Percentiles rank a stretch among this genome's conserved stretches.
These are phyloP conservation scores for Apeltes quadracus DNA, from an alignment of 2,113 vertebrate genomes.

Conservation along the genomic window DNA sequence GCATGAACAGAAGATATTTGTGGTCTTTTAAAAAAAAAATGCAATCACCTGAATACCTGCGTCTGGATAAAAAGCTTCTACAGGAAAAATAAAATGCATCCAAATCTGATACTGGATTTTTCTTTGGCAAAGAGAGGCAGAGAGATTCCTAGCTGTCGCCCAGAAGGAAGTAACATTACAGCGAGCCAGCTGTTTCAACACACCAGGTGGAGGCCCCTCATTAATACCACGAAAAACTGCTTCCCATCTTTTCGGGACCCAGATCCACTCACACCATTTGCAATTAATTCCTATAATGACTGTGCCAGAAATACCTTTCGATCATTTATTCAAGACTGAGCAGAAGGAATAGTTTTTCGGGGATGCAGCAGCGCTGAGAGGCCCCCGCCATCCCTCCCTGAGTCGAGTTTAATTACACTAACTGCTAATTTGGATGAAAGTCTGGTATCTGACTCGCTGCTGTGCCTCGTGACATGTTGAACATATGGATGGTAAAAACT, in stretches of 20 bases:
- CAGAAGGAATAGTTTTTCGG: constrained; percentile 64
- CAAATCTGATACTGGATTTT: neutral
- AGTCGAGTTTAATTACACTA: constrained; percentile 69
- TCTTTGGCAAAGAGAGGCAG: neutral
- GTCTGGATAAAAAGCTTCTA: neutral
- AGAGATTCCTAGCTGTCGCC: constrained; percentile 48
- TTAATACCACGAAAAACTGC: constrained; percentile 71
- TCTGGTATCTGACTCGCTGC: constrained; percentile 58
- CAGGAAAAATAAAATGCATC: neutral
- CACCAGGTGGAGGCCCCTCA: constrained; percentile 74
- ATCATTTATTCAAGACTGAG: constrained; percentile 55
- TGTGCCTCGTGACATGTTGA: constrained; percentile 44
- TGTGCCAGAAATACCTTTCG: constrained; percentile 52
- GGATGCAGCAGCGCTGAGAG: neutral
- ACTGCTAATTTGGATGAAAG: constrained; percentile 71
- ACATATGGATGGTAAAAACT: constrained; percentile 68
- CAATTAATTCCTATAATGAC: constrained; percentile 70
- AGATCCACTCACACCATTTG: constrained; percentile 51
- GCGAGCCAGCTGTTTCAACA: constrained; percentile 72
- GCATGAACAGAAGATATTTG: neutral
- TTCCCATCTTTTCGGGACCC: constrained; percentile 50
- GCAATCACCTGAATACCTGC: neutral
- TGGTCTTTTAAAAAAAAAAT: neutral
- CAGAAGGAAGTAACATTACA: constrained; percentile 39
- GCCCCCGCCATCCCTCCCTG: constrained; percentile 6